Evolutionary conservation across 2,888 invertebrate species (phyloP).

Genomic region (Hyposoter didymator): DNA sequence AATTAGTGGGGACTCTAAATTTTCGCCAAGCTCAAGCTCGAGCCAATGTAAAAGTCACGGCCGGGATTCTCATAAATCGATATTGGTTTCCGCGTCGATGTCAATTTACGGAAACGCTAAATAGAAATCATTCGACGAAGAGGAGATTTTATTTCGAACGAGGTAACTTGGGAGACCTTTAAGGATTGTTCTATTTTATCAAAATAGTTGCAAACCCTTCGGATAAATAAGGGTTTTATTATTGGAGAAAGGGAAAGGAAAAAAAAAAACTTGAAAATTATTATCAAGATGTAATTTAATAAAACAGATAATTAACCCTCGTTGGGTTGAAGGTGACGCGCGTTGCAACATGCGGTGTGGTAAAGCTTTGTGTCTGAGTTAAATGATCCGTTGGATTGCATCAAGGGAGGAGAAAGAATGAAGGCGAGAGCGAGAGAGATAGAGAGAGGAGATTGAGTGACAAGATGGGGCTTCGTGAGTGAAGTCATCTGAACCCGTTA

Average conservation of each 20-base stretch:
- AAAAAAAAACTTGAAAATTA: conserved; percentile 45
- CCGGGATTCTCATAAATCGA: background rate
- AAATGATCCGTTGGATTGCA: conserved; percentile 61
- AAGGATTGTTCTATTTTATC: background rate
- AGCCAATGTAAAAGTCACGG: conserved; percentile 2
- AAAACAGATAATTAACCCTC: conserved; percentile 22
- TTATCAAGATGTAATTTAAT: conserved; percentile 21
- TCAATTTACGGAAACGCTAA: background rate
- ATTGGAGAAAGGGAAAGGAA: conserved; percentile 11
- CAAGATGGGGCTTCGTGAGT: conserved; percentile 77
- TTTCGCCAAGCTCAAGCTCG: background rate
- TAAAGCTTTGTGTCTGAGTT: conserved; percentile 59
- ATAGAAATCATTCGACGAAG: background rate
- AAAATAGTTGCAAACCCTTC: background rate
- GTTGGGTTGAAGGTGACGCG: conserved; percentile 25
- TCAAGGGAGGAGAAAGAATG: conserved; percentile 37
- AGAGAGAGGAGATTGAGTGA: conserved; percentile 36
- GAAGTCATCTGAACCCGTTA: conserved; percentile 80
- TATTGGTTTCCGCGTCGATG: conserved; percentile 11
- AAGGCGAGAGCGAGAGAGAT: conserved; percentile 25
- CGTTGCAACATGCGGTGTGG: conserved; percentile 19
- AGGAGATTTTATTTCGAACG: background rate
- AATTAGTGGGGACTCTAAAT: background rate
- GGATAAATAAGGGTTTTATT: background rate
- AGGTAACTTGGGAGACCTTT: background rate